Conservation (phyloP, 2,797 vertebrate species). For the Microhierax caerulescens region DNA sequence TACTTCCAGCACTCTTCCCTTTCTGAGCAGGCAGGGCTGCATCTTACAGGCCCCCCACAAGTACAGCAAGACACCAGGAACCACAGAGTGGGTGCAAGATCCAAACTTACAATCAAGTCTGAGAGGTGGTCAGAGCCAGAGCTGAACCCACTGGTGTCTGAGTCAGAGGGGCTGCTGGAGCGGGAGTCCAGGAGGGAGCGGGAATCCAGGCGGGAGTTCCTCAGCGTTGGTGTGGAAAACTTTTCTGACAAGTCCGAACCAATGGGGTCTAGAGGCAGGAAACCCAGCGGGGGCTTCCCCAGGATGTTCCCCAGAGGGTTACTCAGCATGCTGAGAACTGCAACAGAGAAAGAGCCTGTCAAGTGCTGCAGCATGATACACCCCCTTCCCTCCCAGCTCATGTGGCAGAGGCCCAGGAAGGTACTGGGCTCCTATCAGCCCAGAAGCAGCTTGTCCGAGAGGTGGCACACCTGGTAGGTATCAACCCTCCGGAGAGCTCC, state of each 20-base stretch:
- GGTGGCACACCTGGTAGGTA: background rate
- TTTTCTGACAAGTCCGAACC: conserved; percentile 90
- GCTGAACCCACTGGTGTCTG: conserved; percentile 97
- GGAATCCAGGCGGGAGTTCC: conserved; percentile 85
- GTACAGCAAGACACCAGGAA: background rate
- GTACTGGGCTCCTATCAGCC: background rate
- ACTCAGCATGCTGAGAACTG: conserved; percentile 89
- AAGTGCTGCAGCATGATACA: background rate
- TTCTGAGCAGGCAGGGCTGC: background rate
- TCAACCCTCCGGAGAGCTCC: background rate
- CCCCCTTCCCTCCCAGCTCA: background rate
- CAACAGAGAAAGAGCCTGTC: conserved; percentile 12
- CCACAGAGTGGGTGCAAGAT: background rate
- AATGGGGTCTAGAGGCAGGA: conserved; percentile 80
- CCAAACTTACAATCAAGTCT: conserved; percentile 86
- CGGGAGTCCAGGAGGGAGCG: conserved; percentile 91
- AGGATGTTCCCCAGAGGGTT: conserved; percentile 86
- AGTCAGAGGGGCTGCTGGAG: conserved; percentile 96
- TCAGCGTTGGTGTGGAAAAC: conserved; percentile 85
- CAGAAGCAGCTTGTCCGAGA: fast-evolving
- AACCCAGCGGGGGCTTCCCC: conserved; percentile 84
- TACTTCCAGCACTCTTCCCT: background rate
- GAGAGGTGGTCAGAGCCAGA: conserved; percentile 96
- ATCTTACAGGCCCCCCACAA: background rate
- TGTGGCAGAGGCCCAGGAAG: background rate